Conservation (phyloP, 2,113 vertebrate species). For the Damaliscus lunatus region DNA sequence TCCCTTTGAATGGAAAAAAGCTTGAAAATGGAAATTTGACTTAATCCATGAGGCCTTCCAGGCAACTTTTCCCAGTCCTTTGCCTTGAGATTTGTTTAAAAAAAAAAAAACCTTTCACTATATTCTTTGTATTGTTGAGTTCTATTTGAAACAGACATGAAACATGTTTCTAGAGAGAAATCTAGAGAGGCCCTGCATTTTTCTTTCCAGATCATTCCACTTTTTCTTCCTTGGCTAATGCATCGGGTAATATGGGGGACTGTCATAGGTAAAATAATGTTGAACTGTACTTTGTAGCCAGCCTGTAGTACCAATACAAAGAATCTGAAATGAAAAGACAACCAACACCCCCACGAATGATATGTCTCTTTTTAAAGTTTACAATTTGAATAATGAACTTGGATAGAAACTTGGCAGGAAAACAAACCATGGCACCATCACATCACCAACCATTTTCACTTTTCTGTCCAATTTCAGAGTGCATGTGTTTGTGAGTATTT, state of each 20-base stretch:
- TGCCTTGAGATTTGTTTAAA: conserved; percentile 46
- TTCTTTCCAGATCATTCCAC: conserved; percentile 27
- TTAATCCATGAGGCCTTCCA: conserved; percentile 42
- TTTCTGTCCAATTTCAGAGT: conserved; percentile 83
- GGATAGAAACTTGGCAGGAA: conserved; percentile 78
- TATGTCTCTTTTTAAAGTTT: conserved; percentile 75
- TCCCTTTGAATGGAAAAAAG: conserved; percentile 5
- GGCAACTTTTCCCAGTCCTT: conserved; percentile 35
- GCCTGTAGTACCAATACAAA: conserved; percentile 65
- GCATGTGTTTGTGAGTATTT: conserved; percentile 89
- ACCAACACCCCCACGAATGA: conserved; percentile 61
- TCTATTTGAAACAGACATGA: conserved; percentile 40
- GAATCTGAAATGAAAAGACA: conserved; percentile 69
- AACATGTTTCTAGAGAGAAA: conserved; percentile 48
- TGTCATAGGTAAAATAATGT: conserved; percentile 62
- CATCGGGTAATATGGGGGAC: background rate
- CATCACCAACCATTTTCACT: conserved; percentile 76
- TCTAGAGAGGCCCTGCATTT: conserved; percentile 23
- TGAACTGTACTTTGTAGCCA: conserved; percentile 64
- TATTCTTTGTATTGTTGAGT: conserved; percentile 37
- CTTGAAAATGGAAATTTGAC: conserved; percentile 41
- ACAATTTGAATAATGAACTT: conserved; percentile 76
- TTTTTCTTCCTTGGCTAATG: conserved; percentile 27
- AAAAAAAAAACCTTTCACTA: conserved; percentile 9
- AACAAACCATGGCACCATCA: conserved; percentile 71